Base-by-base conservation (phyloP, 2,113 vertebrate genomes). In the Gopherus flavomarginatus region DNA sequence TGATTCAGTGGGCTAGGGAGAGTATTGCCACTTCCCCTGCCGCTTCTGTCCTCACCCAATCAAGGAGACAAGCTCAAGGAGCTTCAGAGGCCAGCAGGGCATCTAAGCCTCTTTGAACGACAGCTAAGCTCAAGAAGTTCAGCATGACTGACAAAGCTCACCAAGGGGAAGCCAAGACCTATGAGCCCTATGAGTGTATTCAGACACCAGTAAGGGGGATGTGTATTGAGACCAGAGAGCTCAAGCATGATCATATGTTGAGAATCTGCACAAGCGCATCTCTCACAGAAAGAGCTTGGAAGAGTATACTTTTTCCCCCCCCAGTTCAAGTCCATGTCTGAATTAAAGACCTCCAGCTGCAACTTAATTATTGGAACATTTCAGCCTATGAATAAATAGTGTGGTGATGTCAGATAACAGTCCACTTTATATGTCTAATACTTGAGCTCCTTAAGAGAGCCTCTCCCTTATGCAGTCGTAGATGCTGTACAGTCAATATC, bases 171-270 rank as follows among this genome's bases (percentile, higher is more conserved):
- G 19, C 19, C 35, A 72, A 10, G n/a, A 11, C 9, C 65, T 22
- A 22, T 21, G 65, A 72, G n/a, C 35, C 35, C 6, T 31, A 7
- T n/a, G 62, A 4, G 5, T 2, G 0, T 1, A 1, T 1, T 10
- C 31, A 62, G 17, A 29, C 4, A 35, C 0, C 3, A 1, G 69
- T 78, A 12, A 0, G 31, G 72, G 86, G 29, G 78, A 35, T 21
- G 4, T 1, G 44, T 38, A 78, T 29, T 49, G 78, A 0, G 0
- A 26, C 35, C 9, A 2, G 26, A 21, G 52, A 27, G 6, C 35
- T 69, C 4, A 0, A 44, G n/a, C 14, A 11, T 4, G 2, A 12
- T 19, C 19, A 2, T 0, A 26, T 0, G 49, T 21, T 14, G 83
- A 31, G 1, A 2, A 3, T 22, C 56, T 82, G 0, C 2, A 47